Percentiles rank a stretch among this genome's conserved stretches.
phyloP scores from a whole-genome alignment of 2,797 vertebrate genomes.

The Gallinago solitaria region DNA sequence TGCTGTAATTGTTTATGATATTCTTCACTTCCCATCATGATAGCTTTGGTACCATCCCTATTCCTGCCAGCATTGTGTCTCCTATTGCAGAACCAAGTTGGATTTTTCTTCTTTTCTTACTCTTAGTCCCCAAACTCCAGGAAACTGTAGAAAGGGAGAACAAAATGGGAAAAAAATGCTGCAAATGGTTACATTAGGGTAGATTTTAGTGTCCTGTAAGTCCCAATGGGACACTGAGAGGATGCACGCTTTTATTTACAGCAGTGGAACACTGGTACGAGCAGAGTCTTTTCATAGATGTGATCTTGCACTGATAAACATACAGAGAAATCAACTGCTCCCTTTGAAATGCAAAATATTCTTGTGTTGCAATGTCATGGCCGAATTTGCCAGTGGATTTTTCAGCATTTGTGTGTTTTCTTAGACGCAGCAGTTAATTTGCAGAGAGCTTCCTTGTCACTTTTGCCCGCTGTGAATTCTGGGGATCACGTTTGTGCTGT shows the following conservation, averaged over 20 bases:
- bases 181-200: background rate
- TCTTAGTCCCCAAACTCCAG: background rate
- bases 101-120: background rate
- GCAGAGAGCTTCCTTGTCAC: background rate
- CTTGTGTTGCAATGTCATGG: background rate
- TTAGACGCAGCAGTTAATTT: background rate
- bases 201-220: background rate
- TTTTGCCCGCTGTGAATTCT: background rate
- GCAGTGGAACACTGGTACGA: background rate
- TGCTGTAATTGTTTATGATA: constrained; percentile 52
- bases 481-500: background rate
- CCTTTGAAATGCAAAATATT: constrained; percentile 12
- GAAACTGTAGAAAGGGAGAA: background rate
- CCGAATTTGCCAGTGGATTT: background rate
- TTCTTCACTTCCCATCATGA: background rate
- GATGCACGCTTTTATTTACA: background rate
- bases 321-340: background rate
- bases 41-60: background rate
- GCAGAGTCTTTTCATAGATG: background rate
- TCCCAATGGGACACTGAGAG: accelerated
- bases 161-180: background rate
- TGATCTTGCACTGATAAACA: background rate
- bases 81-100: background rate
- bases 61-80: background rate
- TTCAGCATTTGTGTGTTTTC: background rate